Conservation (phyloP, 2,797 vertebrate genomes). For the Orientallactaga sibirica region DNA sequence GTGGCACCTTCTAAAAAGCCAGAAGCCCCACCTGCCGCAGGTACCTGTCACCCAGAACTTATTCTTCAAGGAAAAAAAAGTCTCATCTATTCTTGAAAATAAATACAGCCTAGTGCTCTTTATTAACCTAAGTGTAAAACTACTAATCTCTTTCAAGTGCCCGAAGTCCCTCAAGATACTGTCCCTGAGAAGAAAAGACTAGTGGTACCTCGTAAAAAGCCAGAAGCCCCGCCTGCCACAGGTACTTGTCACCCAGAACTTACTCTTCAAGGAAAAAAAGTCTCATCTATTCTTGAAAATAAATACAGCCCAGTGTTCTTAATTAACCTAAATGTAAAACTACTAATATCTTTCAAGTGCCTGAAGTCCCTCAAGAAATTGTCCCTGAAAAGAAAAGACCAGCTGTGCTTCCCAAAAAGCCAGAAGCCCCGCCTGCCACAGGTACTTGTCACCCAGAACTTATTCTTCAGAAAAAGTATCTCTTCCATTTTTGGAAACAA, state of each 20-base stretch:
- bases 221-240: too few relatives aligned
- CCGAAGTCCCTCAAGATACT: too few relatives aligned
- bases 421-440: too few relatives aligned
- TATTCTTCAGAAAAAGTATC: not conserved
- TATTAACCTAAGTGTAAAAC: not conserved
- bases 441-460: not conserved
- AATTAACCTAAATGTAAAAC: not conserved
- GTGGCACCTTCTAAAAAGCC: constrained; percentile 41
- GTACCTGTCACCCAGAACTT: constrained; percentile 53
- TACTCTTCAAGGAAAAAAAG: constrained; percentile 77
- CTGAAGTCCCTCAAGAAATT: too few relatives aligned
- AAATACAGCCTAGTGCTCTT: not conserved
- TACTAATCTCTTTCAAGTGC: too few relatives aligned
- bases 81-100: not conserved
- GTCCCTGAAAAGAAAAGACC: too few relatives aligned
- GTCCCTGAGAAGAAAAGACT: too few relatives aligned
- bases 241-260: too few relatives aligned
- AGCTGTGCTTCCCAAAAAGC: too few relatives aligned
- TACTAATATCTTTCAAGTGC: too few relatives aligned
- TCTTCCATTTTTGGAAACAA: not conserved
- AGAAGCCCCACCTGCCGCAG: constrained; percentile 62
- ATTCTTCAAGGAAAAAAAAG: not conserved
- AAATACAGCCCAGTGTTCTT: constrained; percentile 29
- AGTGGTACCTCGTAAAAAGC: too few relatives aligned
- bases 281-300: constrained; percentile 47